Evolutionary conservation across 2,113 vertebrate genomes (phyloP).

Genomic region (Struthio camelus): DNA sequence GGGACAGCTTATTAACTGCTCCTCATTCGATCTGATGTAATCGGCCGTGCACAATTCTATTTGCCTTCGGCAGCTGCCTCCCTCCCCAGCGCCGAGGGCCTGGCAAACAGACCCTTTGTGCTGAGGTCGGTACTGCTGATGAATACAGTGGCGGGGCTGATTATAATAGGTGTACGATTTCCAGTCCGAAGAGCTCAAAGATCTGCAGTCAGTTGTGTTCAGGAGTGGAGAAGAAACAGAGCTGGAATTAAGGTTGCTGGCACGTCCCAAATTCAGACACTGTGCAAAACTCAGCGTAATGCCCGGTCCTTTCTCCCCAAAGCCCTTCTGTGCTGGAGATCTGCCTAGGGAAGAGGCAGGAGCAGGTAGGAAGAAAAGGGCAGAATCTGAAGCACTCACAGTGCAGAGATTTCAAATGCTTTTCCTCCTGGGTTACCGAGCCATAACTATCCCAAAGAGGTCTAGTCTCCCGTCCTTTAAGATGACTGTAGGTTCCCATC

Average conservation of each 20-base stretch:
- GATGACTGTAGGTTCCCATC: no score
- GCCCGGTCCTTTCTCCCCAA: no score
- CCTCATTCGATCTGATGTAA: not conserved
- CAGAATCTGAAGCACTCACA: no score
- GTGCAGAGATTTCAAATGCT: no score
- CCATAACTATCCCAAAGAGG: no score
- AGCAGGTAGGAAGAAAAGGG: not conserved
- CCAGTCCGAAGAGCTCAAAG: not conserved
- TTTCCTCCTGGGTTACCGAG: no score
- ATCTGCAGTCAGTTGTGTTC: fast-evolving
- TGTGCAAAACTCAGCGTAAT: not conserved
- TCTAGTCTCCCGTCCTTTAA: no score
- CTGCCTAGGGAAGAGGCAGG: not conserved
- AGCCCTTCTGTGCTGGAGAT: not conserved
- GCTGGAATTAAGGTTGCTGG: not conserved
- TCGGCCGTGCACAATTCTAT: fast-evolving
- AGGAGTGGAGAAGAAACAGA: not conserved
- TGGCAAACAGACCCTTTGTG: fast-evolving
- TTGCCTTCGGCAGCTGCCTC: not conserved
- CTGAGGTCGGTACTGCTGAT: not conserved
- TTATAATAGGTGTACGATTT: not conserved
- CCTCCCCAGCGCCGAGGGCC: fast-evolving
- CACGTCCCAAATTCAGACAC: not conserved
- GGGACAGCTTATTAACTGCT: not conserved
- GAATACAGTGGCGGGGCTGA: not conserved